Conservation (phyloP, 2,113 vertebrate genomes). For the Equus przewalskii region DNA sequence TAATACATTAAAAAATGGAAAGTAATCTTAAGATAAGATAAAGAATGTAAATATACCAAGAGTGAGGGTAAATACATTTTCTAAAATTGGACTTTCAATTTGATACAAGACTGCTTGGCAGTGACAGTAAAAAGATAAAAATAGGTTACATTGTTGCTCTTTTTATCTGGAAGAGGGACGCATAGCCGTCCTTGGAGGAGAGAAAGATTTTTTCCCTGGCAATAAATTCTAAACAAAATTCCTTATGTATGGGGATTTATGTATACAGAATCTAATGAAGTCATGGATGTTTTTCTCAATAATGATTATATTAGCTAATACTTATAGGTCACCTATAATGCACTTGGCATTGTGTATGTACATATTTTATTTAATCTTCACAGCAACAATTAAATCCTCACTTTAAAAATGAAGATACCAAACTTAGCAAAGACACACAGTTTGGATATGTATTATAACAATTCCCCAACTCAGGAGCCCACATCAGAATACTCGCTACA, state of each 20-base stretch:
- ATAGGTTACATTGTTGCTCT: background rate
- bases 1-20: background rate
- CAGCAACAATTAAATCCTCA: background rate
- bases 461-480: background rate
- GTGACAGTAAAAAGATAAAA: background rate
- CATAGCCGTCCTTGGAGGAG: background rate
- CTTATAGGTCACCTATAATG: background rate
- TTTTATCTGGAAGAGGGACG: background rate
- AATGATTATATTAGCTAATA: background rate
- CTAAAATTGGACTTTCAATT: background rate
- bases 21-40: background rate
- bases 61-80: background rate
- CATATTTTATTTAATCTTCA: background rate
- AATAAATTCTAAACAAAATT: background rate
- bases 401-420: background rate
- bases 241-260: background rate
- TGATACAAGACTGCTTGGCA: background rate
- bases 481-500: background rate
- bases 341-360: background rate
- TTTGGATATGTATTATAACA: background rate
- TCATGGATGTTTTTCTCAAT: background rate
- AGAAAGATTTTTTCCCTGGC: background rate
- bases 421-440: background rate
- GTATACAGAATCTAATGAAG: background rate
- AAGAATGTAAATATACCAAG: background rate